Conservation (phyloP, 2,797 vertebrate genomes). For the Cyclura pinguis region DNA sequence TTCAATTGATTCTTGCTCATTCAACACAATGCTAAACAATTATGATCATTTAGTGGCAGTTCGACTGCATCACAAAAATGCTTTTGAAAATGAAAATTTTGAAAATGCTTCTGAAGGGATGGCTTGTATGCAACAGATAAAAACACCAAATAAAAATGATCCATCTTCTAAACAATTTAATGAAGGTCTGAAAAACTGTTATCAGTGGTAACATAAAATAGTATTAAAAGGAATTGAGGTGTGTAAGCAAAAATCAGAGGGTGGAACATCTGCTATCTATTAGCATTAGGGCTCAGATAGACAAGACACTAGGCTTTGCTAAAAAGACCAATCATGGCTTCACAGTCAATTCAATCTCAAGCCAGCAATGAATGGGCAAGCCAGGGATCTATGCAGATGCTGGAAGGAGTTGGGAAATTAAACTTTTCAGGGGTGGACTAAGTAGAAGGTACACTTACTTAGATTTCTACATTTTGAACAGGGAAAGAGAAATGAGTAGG, state of each 20-base stretch:
- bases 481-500: too few species aligned
- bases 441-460: background rate
- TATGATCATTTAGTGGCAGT: constrained; percentile 34
- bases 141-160: constrained; percentile 11
- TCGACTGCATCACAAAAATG: constrained; percentile 17
- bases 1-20: constrained; percentile 8
- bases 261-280: background rate
- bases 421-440: background rate
- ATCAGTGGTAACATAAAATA: background rate
- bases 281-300: background rate
- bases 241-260: background rate
- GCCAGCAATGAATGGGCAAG: background rate
- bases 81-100: background rate
- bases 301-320: background rate
- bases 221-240: background rate
- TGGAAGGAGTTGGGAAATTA: background rate
- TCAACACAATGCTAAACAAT: constrained; percentile 46
- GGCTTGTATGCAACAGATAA: constrained; percentile 28
- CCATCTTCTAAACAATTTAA: background rate
- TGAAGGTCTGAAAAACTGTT: background rate
- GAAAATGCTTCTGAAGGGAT: constrained; percentile 29
- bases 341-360: background rate
- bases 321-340: background rate
- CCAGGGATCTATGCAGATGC: background rate
- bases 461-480: background rate